Base-by-base conservation (phyloP, 2,797 vertebrate genomes). In the Semaprochilodus insignis region DNA sequence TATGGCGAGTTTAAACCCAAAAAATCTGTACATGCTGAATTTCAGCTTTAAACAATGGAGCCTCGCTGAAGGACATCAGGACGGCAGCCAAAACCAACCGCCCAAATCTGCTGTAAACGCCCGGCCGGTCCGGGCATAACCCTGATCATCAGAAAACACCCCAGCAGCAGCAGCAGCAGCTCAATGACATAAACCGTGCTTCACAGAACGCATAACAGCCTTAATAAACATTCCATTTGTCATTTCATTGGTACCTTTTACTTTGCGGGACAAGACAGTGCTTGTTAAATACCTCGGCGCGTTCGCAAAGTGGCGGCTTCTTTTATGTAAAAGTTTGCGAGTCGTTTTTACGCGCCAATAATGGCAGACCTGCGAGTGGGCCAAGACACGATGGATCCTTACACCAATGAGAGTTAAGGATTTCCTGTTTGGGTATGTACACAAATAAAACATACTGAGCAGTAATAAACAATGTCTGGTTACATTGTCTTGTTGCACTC, bases 11-110 rank as follows among this genome's bases (percentile, higher is more conserved):
- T 77, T 57, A 78, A 80, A 77, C 85, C 88, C 77, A 63, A 78
- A 81, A 48, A 89, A 85, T 77, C 69, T 89, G 52, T 90, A 80
- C 62, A 63, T 74, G 81, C 74, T 78, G 81, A 85, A 75, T 83
- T 75, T 81, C 74, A 80, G 67, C 81, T 84, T 84, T 80, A 67
- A 88, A 83, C 78, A 75, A 80, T 67, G 71, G 55, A 74, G 36
- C 71, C 31, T 79, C 62, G 17, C 77, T 75, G 77, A 83, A 87
- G 81, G 83, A 78, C 83, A 65, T 16, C 34, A 55, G 78, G 57
- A 67, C 51, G 36, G 23, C 54, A 73, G 85, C 83, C 80, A 87
- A 60, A 48, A 57, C 21, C 67, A 52, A 25, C 40, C 59, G 36
- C 31, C 21, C 23, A 70, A 55, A 81, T 74, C 71, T 55, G 69